phyloP scores from a whole-genome alignment of 2,113 vertebrate genomes.

The Petroica traversi region DNA sequence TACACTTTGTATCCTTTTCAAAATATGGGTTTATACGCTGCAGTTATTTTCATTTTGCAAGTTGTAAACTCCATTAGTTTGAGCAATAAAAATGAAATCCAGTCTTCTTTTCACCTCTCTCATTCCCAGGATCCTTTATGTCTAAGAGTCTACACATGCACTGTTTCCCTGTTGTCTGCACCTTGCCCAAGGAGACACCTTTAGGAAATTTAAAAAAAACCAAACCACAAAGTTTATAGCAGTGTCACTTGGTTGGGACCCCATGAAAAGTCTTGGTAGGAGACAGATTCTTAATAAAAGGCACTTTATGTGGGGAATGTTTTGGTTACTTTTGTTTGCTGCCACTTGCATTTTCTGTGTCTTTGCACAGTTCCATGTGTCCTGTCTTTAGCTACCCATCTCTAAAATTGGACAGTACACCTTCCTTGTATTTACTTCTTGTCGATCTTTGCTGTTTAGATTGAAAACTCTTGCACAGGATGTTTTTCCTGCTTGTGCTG shows the following conservation, averaged over 20 bases:
- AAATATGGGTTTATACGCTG: constrained; percentile 64
- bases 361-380: not conserved
- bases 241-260: not conserved
- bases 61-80: constrained; percentile 15
- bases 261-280: not conserved
- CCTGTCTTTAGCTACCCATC: not conserved
- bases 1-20: constrained; percentile 72
- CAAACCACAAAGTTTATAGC: not conserved
- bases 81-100: not conserved
- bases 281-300: not conserved
- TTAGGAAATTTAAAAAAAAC: not conserved
- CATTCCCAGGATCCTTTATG: not conserved
- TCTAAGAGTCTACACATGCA: not conserved
- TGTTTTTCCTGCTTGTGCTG: not conserved
- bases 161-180: not conserved
- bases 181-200: not conserved
- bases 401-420: not conserved
- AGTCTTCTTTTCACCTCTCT: not conserved
- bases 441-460: not conserved
- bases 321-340: not conserved
- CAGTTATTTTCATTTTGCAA: not conserved
- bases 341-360: not conserved
- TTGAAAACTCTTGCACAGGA: not conserved
- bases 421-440: not conserved
- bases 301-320: not conserved